Evolutionary conservation across 2,888 invertebrate species (phyloP), one percentile per base, ranked within the genome.

Genomic region (Mimachlamys varia): DNA sequence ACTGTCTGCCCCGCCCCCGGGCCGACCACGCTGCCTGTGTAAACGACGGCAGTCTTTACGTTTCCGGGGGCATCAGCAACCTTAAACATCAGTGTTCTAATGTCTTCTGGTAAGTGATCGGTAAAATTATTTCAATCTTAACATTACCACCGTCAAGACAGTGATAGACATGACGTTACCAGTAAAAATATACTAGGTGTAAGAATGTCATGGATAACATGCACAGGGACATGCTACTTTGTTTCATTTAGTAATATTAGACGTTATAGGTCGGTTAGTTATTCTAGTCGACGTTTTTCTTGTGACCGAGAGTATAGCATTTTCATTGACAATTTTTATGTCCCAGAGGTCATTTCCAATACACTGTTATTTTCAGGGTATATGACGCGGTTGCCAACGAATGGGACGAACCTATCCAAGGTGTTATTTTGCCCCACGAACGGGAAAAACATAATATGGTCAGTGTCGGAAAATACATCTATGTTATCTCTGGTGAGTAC

Each of bases 21-120:
- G 95, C 94, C 15, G 95, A 96, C 94, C 96, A 96, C 91, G 95
- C 95, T 53, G 93, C 94, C 88, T 95, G 95, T 91, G 94, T 94
- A n/a, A 92, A 94, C 37, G 92, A 92, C n/a, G 94, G 93, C 62
- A 93, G 92, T 12, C 92, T 96, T 50, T 95, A 94, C 92, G 94
- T 95, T 49, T 95, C 95, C n/a, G 96, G 96, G 5, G 96, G 96
- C 5, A 94, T 95, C 91, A 93, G 94, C 62, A 94, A 95, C 88
- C 91, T 95, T n/a, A 95, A 94, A 87, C 94, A 95, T 89, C 94
- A 94, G 90, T 94, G 95, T 88, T 95, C 95, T 50, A 94, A 94
- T 88, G 94, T 95, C 0, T 95, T 95, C 92, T 95, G 94, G 95
- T 95, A 91, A 92, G 95, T 93, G 4, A 12, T 17, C 50, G 44